Conservation (phyloP, 1,140 invertebrate species). For the Aphelenchoides avenae region DNA sequence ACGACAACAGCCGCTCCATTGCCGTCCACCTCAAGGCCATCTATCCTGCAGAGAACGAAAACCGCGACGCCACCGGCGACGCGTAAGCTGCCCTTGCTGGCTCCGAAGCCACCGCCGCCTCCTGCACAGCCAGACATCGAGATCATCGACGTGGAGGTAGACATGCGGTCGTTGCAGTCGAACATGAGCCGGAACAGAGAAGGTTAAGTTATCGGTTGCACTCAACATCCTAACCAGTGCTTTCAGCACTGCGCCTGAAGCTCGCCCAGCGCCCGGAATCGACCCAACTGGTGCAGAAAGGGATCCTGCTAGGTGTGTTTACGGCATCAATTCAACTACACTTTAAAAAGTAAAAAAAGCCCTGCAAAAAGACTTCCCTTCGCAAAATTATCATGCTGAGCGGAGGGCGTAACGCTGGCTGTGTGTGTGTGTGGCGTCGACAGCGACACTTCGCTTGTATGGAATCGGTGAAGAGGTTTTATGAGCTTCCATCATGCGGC, state of each 20-base stretch:
- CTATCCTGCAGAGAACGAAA: neutral
- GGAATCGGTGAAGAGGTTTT: too few species aligned
- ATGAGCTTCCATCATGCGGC: too few species aligned
- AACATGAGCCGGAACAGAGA: slow-evolving; percentile 1
- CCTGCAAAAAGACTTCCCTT: too few species aligned
- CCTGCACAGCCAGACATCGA: too few species aligned
- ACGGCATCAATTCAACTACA: neutral
- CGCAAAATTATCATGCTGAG: too few species aligned
- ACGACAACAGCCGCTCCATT: too few species aligned
- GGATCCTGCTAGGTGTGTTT: neutral
- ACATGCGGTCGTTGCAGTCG: neutral
- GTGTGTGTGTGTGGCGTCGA: too few species aligned
- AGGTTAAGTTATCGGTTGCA: neutral
- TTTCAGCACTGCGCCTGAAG: neutral
- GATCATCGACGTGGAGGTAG: neutral
- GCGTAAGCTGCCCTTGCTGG: neutral
- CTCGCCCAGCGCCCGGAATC: slow-evolving; percentile 1
- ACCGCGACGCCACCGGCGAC: neutral
- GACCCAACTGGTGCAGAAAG: neutral
- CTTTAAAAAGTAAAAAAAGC: neutral
- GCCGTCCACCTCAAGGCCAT: too few species aligned
- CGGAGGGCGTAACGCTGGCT: too few species aligned
- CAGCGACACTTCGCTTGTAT: too few species aligned
- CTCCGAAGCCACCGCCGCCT: neutral
- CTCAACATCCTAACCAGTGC: neutral